Base-by-base conservation (phyloP, 2,797 vertebrate genomes). In the Taenioides sp. region DNA sequence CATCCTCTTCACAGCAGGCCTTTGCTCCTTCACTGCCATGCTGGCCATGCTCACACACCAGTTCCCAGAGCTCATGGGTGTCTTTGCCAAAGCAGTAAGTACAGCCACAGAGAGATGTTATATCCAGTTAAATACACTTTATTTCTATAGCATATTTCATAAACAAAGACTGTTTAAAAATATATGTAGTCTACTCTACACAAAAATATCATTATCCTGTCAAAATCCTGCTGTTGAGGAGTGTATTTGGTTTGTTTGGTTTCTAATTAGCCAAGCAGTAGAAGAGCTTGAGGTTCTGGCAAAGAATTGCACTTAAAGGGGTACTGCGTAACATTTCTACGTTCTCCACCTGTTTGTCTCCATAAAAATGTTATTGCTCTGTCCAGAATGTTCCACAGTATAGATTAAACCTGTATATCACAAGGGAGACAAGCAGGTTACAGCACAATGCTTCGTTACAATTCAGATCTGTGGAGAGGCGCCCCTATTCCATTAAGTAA, bases 61-160 rank as follows among this genome's bases (percentile, higher is more conserved):
- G 90, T 98, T 99, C 91, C 98, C 98, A 18, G 98, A 99, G 92
- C 95, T 99, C 83, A 97, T 98, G 97, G 96, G 97, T 52, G 81
- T 99, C 90, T 98, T 99, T 90, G 96, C 95, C 89, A 99, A 98
- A 96, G 95, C 97, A 81, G 97, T 99, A 90, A 97, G 97, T 98
- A 54, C 18, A 50, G 61, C 43, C 43, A 47, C 14, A 47, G 43
- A 4, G 14, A 47, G 43, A 17, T 47, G 14, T 47, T 43, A 3
- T 43, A 43, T 14, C 3, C 3, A 47, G 4, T 37, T 7, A 1
- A 37, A 10, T 10, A 10, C 34, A 37, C 34, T 37, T 37, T 10
- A 37, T 37, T 37, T 37, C 34, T 37, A 37, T 10, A 10, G 34
- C 9, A 37, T 37, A 37, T 10, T 10, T 37, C 34, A 37, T 37